Conservation (phyloP, 2,888 invertebrate species). For the Xestia sexstrigata region DNA sequence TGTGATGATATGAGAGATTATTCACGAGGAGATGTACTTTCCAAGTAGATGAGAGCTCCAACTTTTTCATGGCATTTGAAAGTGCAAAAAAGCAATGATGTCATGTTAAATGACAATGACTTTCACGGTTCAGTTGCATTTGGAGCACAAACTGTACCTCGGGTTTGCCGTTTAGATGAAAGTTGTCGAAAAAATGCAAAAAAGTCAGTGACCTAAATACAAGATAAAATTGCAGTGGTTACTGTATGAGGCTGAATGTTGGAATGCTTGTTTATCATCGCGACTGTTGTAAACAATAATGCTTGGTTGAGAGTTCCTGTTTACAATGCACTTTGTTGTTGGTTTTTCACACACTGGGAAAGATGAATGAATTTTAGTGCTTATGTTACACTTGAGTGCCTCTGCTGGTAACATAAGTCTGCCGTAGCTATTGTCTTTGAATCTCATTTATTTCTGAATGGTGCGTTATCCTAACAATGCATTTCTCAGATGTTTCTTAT, state of each 20-base stretch:
- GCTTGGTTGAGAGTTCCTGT: conserved; percentile 34
- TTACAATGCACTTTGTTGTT: conserved; percentile 46
- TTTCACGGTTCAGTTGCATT: conserved; percentile 90
- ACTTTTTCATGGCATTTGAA: conserved; percentile 77
- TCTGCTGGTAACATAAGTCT: not conserved
- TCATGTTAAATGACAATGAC: conserved; percentile 88
- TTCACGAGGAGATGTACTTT: conserved; percentile 34
- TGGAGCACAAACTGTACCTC: conserved; percentile 88
- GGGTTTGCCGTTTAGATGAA: conserved; percentile 84
- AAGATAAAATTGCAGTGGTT: conserved; percentile 49
- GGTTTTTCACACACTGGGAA: conserved; percentile 9
- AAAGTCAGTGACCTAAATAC: conserved; percentile 78
- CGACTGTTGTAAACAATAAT: conserved; percentile 66
- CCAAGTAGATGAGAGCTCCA: conserved; percentile 38
- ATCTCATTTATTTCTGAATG: not conserved
- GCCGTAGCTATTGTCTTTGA: not conserved
- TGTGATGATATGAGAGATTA: conserved; percentile 43
- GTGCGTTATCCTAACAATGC: not conserved
- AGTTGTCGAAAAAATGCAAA: conserved; percentile 83
- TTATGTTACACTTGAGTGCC: conserved; percentile 14
- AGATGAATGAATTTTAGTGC: conserved; percentile 4
- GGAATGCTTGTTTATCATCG: conserved; percentile 70
- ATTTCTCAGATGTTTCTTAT: not conserved
- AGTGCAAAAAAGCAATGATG: conserved; percentile 88
- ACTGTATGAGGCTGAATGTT: conserved; percentile 16